A percentile compares a stretch with the other conserved stretches of the same genome.
Evolutionary conservation across 2,888 invertebrate genomes (phyloP).

Genomic region (Drosophila limbata): DNA sequence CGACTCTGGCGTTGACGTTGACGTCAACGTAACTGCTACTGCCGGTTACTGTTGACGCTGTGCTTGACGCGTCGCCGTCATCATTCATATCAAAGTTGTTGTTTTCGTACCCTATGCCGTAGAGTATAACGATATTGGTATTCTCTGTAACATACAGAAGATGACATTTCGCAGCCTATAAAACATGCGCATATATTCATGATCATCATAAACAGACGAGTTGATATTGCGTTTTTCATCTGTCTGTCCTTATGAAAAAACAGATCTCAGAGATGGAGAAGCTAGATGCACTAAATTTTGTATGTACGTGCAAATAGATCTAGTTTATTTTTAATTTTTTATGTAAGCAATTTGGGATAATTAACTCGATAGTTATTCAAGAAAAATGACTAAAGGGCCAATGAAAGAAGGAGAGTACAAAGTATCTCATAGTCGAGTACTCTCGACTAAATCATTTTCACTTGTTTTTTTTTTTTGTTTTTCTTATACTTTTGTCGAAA

Average conservation of each 20-base stretch:
- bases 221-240: too few species aligned
- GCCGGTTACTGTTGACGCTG: conserved; percentile 20
- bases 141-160: not conserved
- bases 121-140: not conserved
- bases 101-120: not conserved
- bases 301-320: not conserved
- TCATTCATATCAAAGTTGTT: conserved; percentile 46
- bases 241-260: too few species aligned
- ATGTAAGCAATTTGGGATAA: not conserved
- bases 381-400: not conserved
- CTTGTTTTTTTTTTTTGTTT: not conserved
- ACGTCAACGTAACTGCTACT: conserved; percentile 5
- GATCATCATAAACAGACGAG: too few species aligned
- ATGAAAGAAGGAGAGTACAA: too few species aligned
- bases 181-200: too few species aligned
- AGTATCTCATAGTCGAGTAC: not conserved
- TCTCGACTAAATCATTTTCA: not conserved
- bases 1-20: not conserved
- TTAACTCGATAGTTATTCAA: not conserved
- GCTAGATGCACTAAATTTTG: not conserved
- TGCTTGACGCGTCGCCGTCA: conserved; percentile 35
- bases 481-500: conserved; percentile 36
- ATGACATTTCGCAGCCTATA: too few species aligned
- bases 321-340: not conserved
- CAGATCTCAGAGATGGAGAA: too few species aligned